A percentile compares a stretch with the other conserved stretches of the same genome.
These are phyloP conservation scores for Prionace glauca DNA, from an alignment of 2,797 vertebrate genomes.

Conservation along the genomic window DNA sequence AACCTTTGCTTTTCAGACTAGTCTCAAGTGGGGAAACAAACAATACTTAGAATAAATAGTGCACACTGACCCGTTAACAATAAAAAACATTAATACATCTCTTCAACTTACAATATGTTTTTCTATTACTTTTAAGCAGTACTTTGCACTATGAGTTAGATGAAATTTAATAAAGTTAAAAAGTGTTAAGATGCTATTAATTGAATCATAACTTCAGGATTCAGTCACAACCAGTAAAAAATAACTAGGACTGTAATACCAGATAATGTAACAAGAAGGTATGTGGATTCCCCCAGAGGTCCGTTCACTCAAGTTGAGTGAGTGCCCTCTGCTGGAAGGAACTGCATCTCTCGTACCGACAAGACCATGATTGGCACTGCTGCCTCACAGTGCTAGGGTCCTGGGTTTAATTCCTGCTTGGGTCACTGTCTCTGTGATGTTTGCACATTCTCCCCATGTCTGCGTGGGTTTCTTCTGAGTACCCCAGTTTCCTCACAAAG, in stretches of 20 bases:
- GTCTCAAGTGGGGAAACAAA: not conserved
- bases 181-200: not conserved
- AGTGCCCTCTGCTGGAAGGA: constrained; percentile 20
- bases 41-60: not conserved
- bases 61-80: not conserved
- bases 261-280: not conserved
- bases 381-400: no score
- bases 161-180: not conserved
- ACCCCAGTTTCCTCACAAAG: no score
- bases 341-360: not conserved
- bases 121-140: not conserved
- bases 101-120: not conserved
- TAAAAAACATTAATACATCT: not conserved
- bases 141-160: not conserved
- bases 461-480: no score
- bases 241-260: not conserved
- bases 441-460: no score
- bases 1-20: not conserved
- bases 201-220: not conserved
- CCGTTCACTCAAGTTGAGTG: not conserved
- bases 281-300: not conserved
- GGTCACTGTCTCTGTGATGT: no score
- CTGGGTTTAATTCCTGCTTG: no score
- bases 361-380: not conserved
- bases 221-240: not conserved